A percentile compares a stretch with the other conserved stretches of the same genome.
Conservation (phyloP, 2,888 invertebrate species). For the Mantis religiosa region DNA sequence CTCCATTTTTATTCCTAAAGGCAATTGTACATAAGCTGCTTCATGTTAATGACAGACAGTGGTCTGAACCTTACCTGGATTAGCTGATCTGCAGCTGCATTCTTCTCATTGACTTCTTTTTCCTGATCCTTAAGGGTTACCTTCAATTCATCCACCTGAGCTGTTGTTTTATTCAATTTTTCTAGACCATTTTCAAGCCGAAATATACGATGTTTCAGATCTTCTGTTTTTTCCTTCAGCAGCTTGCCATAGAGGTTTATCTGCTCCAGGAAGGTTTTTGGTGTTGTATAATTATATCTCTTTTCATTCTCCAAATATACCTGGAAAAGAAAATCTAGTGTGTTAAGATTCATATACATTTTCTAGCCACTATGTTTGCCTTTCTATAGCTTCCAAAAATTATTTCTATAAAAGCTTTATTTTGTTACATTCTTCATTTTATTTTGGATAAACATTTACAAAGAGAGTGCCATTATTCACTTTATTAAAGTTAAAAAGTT, state of each 20-base stretch:
- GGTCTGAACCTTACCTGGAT: conserved; percentile 49
- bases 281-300: conserved; percentile 93
- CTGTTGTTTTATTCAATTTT: conserved; percentile 79
- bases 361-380: background rate
- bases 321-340: conserved; percentile 46
- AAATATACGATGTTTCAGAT: conserved; percentile 53
- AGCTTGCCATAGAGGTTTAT: conserved; percentile 62
- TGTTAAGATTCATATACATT: no score
- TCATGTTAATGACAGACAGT: no score
- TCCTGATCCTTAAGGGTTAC: conserved; percentile 71
- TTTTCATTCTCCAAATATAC: conserved; percentile 80
- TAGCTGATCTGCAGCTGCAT: conserved; percentile 83
- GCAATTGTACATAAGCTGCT: no score
- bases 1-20: no score
- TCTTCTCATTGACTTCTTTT: conserved; percentile 78
- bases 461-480: no score
- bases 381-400: background rate
- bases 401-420: no score
- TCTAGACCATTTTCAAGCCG: conserved; percentile 84
- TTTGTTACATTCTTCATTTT: no score
- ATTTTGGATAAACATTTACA: no score
- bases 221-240: conserved; percentile 18
- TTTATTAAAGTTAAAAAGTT: no score
- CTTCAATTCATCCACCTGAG: conserved; percentile 82
- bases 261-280: conserved; percentile 91